Evolutionary conservation across 2,888 invertebrate genomes (phyloP), one percentile per base, ranked within the genome.

Genomic region (Ditylenchus weischeri): DNA sequence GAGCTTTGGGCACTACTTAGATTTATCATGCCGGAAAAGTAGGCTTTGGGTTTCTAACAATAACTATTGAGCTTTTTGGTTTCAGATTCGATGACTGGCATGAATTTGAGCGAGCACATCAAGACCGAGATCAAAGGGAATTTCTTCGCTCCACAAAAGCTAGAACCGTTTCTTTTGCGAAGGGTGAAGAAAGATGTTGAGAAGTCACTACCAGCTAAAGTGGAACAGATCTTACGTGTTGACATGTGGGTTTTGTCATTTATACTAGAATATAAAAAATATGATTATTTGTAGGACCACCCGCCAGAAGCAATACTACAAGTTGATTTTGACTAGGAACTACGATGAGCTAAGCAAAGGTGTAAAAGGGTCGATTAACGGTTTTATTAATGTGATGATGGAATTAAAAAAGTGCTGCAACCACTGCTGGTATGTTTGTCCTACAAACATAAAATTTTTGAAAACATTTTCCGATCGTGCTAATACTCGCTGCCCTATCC

Each of bases 361-460:
- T 21, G 58, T 38, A n/a, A 59, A 63, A 51, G 69, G 80, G 23
- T 78, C 92, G 8, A 90, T 92, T 11, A 90, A 90, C 74, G 91
- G 93, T 0, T 96, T 98, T 84, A 88, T 96, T 23, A 98, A 98
- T 85, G 93, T 99, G 79, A 92, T 98, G 23, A 95, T 98, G 85
- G 98, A 98, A 85, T 84, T 98, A 81, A 98, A 98, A 84, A 98
- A 98, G 84, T 98, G 98, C 83, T 98, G 96, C 83, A 99, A 98
- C 86, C 98, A 98, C 86, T 43, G 43, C 43, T 83, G 86, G 13
- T 54, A 18, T 54, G 54, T 23, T 23, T 15, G 21, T 23, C n/a
- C 13, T 21, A 54, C n/a, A 23, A 54, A 54, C 2, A 19, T 6
- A 21, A 50, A 50, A n/a, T n/a, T n/a, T 50, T 21, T 19, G 50